A percentile compares a stretch with the other conserved stretches of the same genome.
phyloP scores from a whole-genome alignment of 2,888 invertebrate genomes.

The Hydriomena furcata region DNA sequence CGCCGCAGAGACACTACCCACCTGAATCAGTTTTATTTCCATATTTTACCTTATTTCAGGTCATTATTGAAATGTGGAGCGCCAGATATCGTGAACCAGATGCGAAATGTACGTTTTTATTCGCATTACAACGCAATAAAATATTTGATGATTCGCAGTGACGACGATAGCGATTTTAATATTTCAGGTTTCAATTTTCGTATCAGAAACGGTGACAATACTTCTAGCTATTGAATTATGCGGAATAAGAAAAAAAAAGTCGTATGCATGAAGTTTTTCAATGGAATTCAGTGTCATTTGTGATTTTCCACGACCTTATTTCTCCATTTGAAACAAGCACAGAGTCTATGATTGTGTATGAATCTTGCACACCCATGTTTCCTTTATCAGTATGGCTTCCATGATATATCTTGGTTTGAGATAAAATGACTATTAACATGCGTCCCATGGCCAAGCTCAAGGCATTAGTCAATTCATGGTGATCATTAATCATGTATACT shows the following conservation, averaged over 20 bases:
- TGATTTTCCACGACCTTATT: too few species aligned
- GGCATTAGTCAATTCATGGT: conserved; percentile 20
- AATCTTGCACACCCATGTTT: too few species aligned
- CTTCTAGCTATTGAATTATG: too few species aligned
- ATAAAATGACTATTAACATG: conserved; percentile 19
- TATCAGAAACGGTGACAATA: neutral
- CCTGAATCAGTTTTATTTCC: conserved; percentile 2
- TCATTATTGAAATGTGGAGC: conserved; percentile 24
- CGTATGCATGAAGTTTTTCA: too few species aligned
- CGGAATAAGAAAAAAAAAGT: too few species aligned
- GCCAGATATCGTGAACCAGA: conserved; percentile 30
- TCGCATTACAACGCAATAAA: conserved; percentile 25
- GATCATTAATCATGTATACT: conserved; percentile 27
- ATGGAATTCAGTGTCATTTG: too few species aligned
- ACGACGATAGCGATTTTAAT: neutral
- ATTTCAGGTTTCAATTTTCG: conserved; percentile 2
- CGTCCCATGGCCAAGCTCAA: conserved; percentile 22
- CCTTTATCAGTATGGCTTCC: neutral
- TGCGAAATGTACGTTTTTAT: conserved; percentile 32
- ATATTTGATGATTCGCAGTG: conserved; percentile 20
- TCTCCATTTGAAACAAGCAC: too few species aligned
- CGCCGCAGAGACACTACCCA: neutral
- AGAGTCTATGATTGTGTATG: too few species aligned
- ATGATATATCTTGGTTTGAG: neutral
- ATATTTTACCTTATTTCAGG: conserved; percentile 8